Conservation (phyloP, 2,888 invertebrate species). For the Pristionchus maxplancki region DNA sequence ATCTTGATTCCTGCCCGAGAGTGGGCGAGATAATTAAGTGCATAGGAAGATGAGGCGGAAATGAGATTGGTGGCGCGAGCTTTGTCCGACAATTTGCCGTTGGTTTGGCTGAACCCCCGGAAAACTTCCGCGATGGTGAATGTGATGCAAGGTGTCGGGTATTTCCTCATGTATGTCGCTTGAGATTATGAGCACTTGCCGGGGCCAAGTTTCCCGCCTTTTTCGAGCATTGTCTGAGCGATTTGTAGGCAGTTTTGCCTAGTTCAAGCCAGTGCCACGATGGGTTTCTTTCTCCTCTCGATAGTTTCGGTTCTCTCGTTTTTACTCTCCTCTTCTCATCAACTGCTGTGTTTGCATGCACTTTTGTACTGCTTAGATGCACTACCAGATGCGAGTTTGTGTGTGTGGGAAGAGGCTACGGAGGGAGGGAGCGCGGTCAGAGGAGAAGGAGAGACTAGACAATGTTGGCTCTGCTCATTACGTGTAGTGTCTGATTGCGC, state of each 20-base stretch:
- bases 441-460: neutral
- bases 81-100: neutral
- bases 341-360: neutral
- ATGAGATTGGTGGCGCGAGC: neutral
- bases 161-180: neutral
- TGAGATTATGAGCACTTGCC: neutral
- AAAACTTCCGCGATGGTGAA: too few relatives aligned
- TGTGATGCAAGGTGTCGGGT: neutral
- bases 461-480: neutral
- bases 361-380: neutral
- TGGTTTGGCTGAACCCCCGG: too few relatives aligned
- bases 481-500: neutral
- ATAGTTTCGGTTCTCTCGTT: neutral
- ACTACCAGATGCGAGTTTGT: neutral
- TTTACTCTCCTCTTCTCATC: too few relatives aligned
- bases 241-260: slow-evolving; percentile 26
- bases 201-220: neutral
- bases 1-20: neutral
- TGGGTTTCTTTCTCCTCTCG: neutral
- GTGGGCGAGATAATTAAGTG: slow-evolving; percentile 1
- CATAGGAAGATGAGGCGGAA: neutral
- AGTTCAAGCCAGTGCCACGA: neutral
- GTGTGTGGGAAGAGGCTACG: neutral
- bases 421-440: neutral
- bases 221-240: neutral